Evolutionary conservation across 2,797 vertebrate species (phyloP).

Genomic region (Myotis pilosus): DNA sequence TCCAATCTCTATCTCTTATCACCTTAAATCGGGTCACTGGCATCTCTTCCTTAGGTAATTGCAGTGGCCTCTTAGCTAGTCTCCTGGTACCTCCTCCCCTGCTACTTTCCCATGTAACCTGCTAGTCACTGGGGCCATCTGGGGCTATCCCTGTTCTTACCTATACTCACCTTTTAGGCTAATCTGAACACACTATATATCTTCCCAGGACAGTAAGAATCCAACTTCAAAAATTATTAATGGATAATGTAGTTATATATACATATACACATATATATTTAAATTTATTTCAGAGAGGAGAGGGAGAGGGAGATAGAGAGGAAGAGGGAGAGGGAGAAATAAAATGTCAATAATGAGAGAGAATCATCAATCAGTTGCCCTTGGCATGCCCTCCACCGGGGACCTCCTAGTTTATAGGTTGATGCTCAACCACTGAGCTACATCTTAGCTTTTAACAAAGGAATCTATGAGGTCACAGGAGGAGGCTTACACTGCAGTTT

Average conservation of each 20-base stretch:
- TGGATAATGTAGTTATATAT: neutral
- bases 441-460: neutral
- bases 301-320: too few relatives aligned
- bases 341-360: too few relatives aligned
- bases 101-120: neutral
- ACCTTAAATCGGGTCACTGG: neutral
- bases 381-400: too few relatives aligned
- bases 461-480: neutral
- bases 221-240: neutral
- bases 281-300: too few relatives aligned
- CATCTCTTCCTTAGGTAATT: neutral
- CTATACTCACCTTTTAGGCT: neutral
- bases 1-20: neutral
- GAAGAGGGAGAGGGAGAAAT: too few relatives aligned
- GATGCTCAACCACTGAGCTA: neutral
- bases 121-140: neutral
- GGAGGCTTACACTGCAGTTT: neutral
- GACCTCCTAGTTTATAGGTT: neutral
- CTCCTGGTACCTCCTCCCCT: neutral
- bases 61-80: neutral
- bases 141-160: neutral
- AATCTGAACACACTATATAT: neutral
- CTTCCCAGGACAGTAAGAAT: neutral
- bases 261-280: too few relatives aligned
- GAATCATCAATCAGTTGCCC: too few relatives aligned